Percentiles rank a stretch among this genome's conserved stretches.
phyloP scores from a whole-genome alignment of 2,797 vertebrate genomes.

The Falco peregrinus region DNA sequence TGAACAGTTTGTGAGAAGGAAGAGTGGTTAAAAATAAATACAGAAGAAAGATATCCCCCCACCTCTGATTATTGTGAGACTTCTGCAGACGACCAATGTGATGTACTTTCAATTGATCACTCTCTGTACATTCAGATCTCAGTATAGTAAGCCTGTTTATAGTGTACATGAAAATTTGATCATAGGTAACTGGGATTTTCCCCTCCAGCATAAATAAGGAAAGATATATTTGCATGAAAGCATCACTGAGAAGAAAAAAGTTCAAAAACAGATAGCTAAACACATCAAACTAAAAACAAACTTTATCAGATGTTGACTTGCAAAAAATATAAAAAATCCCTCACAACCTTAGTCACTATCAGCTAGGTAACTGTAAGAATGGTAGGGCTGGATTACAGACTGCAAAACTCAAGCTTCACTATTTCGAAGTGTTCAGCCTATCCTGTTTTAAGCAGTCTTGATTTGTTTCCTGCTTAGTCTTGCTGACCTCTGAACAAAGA shows the following conservation, averaged over 20 bases:
- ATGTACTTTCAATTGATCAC: background rate
- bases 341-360: background rate
- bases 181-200: background rate
- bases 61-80: background rate
- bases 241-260: background rate
- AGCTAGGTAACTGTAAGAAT: background rate
- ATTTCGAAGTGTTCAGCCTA: background rate
- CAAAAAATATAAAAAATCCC: background rate
- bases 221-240: background rate
- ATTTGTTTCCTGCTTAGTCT: background rate
- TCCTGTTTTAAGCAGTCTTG: background rate
- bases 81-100: background rate
- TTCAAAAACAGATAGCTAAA: background rate
- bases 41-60: background rate
- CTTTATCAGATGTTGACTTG: background rate
- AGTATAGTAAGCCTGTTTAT: accelerated
- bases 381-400: background rate
- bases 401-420: background rate
- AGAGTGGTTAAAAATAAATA: background rate
- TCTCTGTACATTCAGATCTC: background rate
- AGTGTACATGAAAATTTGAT: background rate
- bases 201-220: background rate
- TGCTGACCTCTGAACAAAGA: background rate
- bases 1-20: background rate
- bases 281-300: background rate